Conservation (phyloP, 2,888 invertebrate species). For the Hypercompe scribonia region DNA sequence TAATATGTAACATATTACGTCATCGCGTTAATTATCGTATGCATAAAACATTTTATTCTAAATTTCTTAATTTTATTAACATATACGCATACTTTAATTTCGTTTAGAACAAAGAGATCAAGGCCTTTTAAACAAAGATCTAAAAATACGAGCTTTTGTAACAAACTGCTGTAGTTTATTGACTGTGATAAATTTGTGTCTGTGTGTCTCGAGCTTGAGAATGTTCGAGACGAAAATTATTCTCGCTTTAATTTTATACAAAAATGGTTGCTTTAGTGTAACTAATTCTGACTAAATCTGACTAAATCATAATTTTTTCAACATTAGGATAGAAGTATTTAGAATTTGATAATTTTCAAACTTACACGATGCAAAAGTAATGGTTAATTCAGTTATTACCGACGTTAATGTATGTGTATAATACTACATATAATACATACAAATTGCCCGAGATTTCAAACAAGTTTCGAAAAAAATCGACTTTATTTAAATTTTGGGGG, state of each 20-base stretch:
- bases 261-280: not conserved
- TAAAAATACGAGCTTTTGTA: constrained; percentile 13
- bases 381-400: no score
- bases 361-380: no score
- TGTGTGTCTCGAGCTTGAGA: constrained; percentile 4
- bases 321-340: no score
- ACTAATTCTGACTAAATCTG: no score
- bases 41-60: not conserved
- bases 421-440: no score
- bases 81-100: constrained; percentile 6
- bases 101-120: constrained; percentile 11
- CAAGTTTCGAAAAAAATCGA: no score
- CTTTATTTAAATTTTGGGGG: no score
- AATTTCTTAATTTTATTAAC: not conserved
- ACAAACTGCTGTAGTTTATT: constrained; percentile 13
- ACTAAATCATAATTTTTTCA: no score
- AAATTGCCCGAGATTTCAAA: no score
- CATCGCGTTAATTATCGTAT: not conserved
- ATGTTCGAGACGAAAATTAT: not conserved
- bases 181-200: constrained; percentile 11
- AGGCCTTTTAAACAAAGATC: constrained; percentile 14
- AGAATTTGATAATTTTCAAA: no score
- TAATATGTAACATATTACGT: not conserved
- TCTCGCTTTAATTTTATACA: not conserved
- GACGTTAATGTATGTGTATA: no score